Evolutionary conservation across 2,797 vertebrate genomes (phyloP), one percentile per base, ranked within the genome.

Genomic region (Amblyraja radiata): DNA sequence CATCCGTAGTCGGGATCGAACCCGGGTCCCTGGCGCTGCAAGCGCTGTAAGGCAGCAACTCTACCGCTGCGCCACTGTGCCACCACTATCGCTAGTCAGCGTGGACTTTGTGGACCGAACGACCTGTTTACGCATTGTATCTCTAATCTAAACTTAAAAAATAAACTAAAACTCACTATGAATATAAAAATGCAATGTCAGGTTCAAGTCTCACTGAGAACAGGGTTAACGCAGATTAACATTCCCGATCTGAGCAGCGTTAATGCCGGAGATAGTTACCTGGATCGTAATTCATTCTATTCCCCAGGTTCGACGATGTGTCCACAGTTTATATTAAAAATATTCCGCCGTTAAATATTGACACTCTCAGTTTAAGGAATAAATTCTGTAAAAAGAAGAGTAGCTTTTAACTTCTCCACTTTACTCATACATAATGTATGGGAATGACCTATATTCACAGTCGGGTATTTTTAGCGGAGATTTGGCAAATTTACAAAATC

Each of bases 401-500:
- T 46, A 83, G 39, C 23, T 54, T 83, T 83, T 58, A 11, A 25
- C 46, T 25, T 83, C 23, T 83, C 80, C 21, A 83, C 46, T 58
- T 21, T 25, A 83, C 21, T 83, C 80, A 25, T 16, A 83, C 54
- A 54, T 83, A 83, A 54, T 83, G 7, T 54, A 83, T 18, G 21
- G 3, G 54, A 54, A 83, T 83, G 21, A 58, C 46, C 80, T 54
- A 83, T 54, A n/a, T 80, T 83, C 54, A 58, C 80, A 83, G 39
- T 83, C 54, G 80, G 39, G 46, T 83, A 83, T 83, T 54, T 83
- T 83, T 54, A 83, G 80, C 80, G 54, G 54, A 10, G 39, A 25
- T 83, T 83, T 83, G 80, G 80, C 21, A 83, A 83, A 25, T 83
- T 83, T 54, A 10, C 80, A 83, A 83, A 83, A 58, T 83, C 80